A percentile compares a stretch with the other conserved stretches of the same genome.
These are phyloP conservation scores for Acronicta psi DNA, from an alignment of 2,888 invertebrate genomes.

Conservation along the genomic window DNA sequence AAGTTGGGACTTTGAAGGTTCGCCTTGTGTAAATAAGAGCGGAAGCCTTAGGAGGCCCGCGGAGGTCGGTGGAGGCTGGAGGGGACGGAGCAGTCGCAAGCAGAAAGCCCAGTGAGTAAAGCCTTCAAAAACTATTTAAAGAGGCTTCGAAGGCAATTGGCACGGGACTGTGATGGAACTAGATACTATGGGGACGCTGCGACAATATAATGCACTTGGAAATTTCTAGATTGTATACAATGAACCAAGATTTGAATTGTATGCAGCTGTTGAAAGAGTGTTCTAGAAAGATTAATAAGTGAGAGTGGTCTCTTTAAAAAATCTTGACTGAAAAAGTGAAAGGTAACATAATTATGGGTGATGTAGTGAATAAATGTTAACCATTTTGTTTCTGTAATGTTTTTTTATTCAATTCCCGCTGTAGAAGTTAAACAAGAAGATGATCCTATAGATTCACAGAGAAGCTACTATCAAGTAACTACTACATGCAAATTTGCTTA, in stretches of 20 bases:
- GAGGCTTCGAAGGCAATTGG: conserved; percentile 80
- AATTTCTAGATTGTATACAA: conserved; percentile 3
- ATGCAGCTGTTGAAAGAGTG: conserved; percentile 35
- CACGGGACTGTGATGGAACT: conserved; percentile 58
- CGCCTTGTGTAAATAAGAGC: conserved; percentile 80
- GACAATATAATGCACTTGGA: neutral
- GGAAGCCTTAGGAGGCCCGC: conserved; percentile 61
- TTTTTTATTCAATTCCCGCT: too few relatives aligned
- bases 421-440: too few relatives aligned
- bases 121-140: conserved; percentile 85
- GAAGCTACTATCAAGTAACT: neutral
- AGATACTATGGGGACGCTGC: conserved; percentile 22
- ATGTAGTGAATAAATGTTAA: too few relatives aligned
- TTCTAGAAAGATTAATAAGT: conserved; percentile 27
- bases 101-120: conserved; percentile 71
- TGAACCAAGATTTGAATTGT: conserved; percentile 21
- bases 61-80: conserved; percentile 47
- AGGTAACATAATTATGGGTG: too few relatives aligned
- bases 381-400: too few relatives aligned
- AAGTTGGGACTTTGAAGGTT: conserved; percentile 78
- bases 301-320: conserved; percentile 40
- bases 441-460: neutral
- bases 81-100: conserved; percentile 64
- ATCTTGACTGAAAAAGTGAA: conserved; percentile 13
- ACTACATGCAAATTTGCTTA: neutral